Evolutionary conservation across 1,140 invertebrate species (phyloP).

Genomic region (Pogonomyrmex barbatus): DNA sequence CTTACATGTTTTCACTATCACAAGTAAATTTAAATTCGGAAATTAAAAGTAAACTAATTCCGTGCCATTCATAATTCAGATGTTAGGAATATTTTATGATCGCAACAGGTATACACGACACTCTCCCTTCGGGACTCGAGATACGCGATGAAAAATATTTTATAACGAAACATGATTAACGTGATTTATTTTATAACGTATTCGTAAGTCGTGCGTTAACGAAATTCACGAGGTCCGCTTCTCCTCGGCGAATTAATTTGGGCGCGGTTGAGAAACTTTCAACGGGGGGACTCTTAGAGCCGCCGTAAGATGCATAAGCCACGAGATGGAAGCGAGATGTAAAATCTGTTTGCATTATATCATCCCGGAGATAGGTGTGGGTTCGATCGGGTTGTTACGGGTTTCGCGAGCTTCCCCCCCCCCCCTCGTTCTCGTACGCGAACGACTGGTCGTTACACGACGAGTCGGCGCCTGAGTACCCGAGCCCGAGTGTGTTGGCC

Average conservation of each 20-base stretch:
- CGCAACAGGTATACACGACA: background rate
- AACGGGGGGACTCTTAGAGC: background rate
- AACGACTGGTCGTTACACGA: constrained; percentile 33
- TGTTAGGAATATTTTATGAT: constrained; percentile 12
- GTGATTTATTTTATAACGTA: background rate
- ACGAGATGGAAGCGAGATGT: constrained; percentile 46
- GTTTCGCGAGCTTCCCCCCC: constrained; percentile 39
- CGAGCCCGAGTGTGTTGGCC: constrained; percentile 56
- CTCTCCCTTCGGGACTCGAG: background rate
- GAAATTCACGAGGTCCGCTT: constrained; percentile 14
- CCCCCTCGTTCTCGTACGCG: background rate
- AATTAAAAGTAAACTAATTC: background rate
- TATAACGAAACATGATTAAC: constrained; percentile 57
- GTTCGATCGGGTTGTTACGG: constrained; percentile 50
- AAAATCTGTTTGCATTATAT: constrained; percentile 64
- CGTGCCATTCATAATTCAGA: background rate
- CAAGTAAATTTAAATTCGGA: background rate
- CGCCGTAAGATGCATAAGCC: constrained; percentile 38
- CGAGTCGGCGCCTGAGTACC: constrained; percentile 39
- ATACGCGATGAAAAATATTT: constrained; percentile 28
- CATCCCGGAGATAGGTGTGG: constrained; percentile 43
- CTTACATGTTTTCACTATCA: background rate
- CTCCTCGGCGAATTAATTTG: constrained; percentile 63
- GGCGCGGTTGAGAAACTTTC: constrained; percentile 14
- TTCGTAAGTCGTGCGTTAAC: constrained; percentile 50